Evolutionary conservation across 2,113 vertebrate genomes (phyloP).

Genomic region (Hippocampus guttulatus): DNA sequence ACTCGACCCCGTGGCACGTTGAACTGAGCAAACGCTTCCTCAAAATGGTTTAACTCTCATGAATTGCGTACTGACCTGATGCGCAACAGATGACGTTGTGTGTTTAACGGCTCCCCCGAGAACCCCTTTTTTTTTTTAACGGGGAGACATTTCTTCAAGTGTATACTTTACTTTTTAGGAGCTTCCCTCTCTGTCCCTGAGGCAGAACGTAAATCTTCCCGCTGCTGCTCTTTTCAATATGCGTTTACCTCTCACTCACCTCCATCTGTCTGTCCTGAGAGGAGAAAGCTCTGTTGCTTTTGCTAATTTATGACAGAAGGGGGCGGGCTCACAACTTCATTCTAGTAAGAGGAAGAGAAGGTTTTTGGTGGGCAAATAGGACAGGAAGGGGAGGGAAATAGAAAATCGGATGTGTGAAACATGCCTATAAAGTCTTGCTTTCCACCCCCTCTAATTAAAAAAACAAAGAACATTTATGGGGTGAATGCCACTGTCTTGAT

Average conservation of each 20-base stretch:
- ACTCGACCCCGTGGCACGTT: neutral
- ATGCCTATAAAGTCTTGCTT: constrained; percentile 69
- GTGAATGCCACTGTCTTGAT: constrained; percentile 24
- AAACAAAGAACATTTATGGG: neutral
- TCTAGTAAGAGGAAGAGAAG: neutral
- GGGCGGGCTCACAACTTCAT: constrained; percentile 27
- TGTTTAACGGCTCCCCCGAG: constrained; percentile 49
- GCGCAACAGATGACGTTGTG: constrained; percentile 49
- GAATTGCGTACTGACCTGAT: constrained; percentile 46
- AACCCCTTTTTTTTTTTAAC: constrained; percentile 43
- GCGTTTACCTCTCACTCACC: constrained; percentile 52
- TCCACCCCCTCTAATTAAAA: constrained; percentile 24
- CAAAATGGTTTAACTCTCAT: constrained; percentile 24
- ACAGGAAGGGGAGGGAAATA: constrained; percentile 33
- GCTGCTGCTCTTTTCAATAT: constrained; percentile 47
- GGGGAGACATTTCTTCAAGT: constrained; percentile 36
- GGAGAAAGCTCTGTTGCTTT: constrained; percentile 46
- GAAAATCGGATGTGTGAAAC: constrained; percentile 75
- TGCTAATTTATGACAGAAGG: constrained; percentile 42
- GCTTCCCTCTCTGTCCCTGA: constrained; percentile 36
- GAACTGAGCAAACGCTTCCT: constrained; percentile 30
- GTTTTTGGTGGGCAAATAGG: constrained; percentile 29
- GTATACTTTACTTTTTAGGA: constrained; percentile 56
- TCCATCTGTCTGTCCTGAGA: constrained; percentile 52
- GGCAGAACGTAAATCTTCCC: constrained; percentile 55